These are phyloP conservation scores for Meghimatium bilineatum DNA, from an alignment of 2,888 invertebrate species.

Conservation along the genomic window DNA sequence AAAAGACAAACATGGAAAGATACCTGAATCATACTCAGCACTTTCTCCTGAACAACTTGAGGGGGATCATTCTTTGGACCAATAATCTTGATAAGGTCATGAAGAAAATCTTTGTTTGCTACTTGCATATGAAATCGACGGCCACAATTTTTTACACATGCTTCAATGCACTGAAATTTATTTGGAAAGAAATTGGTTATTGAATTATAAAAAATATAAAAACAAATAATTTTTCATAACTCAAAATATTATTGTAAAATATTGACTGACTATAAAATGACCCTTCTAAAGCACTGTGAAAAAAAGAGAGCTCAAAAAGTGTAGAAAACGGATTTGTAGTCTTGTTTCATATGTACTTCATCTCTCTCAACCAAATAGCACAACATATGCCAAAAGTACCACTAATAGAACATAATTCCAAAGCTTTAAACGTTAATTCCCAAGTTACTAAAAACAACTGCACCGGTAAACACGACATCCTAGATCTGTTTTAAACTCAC, in stretches of 20 bases:
- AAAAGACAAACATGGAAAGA: neutral
- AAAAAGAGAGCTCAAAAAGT: no score
- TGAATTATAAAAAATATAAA: neutral
- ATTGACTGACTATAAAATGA: neutral
- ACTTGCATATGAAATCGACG: conserved; percentile 92
- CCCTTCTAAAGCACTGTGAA: no score
- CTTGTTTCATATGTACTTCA: no score
- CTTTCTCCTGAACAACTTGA: conserved; percentile 96
- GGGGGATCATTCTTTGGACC: conserved; percentile 99
- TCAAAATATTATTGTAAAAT: no score
- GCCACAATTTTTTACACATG: conserved; percentile 94
- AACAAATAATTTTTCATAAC: neutral
- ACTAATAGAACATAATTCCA: no score
- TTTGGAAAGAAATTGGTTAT: neutral
- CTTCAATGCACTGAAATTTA: conserved; percentile 48
- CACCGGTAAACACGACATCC: no score
- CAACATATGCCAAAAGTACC: no score
- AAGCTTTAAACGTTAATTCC: no score
- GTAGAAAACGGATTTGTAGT: no score
- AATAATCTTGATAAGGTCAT: conserved; percentile 83
- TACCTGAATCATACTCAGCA: conserved; percentile 91
- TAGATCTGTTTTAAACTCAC: no score
- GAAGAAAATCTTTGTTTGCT: conserved; percentile 95
- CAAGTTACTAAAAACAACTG: no score
- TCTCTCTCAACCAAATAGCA: no score